Evolutionary conservation across 2,113 vertebrate species (phyloP), one percentile per base, ranked within the genome.

Genomic region (Nasalis larvatus): DNA sequence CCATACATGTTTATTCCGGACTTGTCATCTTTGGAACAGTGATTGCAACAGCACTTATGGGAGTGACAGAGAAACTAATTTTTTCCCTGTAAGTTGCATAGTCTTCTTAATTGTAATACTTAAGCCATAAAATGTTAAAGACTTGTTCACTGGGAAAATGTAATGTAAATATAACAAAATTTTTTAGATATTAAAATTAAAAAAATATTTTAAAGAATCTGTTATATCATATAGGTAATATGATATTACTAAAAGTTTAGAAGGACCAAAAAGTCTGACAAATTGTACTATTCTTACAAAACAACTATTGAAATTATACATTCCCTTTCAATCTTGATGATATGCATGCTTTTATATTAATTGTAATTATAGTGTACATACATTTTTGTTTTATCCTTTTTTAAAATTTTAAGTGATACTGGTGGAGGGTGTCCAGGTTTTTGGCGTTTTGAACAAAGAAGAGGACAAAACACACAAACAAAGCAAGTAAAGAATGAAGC

Each of bases 51-150:
- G 98, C 99, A 86, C 99, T 99, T 76, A 99, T 99, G 99, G 99
- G 99, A 98, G 98, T 99, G 97, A 99, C 99, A 54, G 99, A 99
- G 97, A 99, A 99, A 96, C 99, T 99, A 45, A 81, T 99, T 94
- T 99, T 99, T 98, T 37, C 93, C 90, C 92, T 99, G 99, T 99
- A 99, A 99, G 99, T 99, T 95, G 42, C 37, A 42, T 71, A 54
- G 73, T 76, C 94, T 92, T 95, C 23, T 47, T 95, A 81, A 63
- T 60, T 87, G 54, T 73, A 76, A 2, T 56, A 95, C 21, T 97
- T 98, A 60, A 86, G 54, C 58, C 87, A 45, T 68, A 83, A 63
- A 86, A 81, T 86, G 77, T 93, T 96, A 96, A 89, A 25, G 45
- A 89, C 49, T 91, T 94, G 17, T 87, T 77, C 77, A 80, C 3